phyloP scores from a whole-genome alignment of 2,888 invertebrate genomes.

The Nomada hirtipes region DNA sequence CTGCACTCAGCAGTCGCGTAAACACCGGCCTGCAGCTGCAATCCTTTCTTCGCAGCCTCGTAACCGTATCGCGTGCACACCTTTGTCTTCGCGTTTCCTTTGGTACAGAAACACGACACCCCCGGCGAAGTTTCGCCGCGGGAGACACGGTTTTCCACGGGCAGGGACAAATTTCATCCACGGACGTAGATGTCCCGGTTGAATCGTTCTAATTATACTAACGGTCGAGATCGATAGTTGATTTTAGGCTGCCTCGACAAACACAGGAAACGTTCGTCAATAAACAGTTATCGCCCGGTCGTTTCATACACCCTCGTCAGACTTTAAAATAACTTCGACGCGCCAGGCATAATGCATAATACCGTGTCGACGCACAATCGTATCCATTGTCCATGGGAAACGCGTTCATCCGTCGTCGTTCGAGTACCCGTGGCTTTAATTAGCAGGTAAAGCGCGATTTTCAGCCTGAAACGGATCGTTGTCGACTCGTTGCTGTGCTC shows the following conservation, averaged over 20 bases:
- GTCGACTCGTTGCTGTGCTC: background rate
- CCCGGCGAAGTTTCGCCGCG: background rate
- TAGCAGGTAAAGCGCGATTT: conserved; percentile 58
- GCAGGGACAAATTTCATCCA: background rate
- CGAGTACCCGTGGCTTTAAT: conserved; percentile 51
- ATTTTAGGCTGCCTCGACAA: background rate
- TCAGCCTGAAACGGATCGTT: conserved; percentile 40
- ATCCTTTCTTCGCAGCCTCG: conserved; percentile 65
- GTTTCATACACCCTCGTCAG: conserved; percentile 4
- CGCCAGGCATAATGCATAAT: conserved; percentile 17
- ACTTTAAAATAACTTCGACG: conserved; percentile 38
- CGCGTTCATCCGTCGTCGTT: conserved; percentile 25
- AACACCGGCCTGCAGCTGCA: conserved; percentile 66
- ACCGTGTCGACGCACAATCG: conserved; percentile 46
- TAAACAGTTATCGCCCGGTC: conserved; percentile 16
- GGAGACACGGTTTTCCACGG: background rate
- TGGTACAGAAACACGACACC: background rate
- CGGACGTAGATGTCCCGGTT: background rate
- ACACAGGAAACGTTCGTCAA: conserved; percentile 16
- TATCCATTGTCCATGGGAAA: conserved; percentile 41
- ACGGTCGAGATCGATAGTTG: background rate
- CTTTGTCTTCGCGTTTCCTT: background rate
- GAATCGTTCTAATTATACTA: conserved; percentile 24
- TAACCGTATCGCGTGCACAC: conserved; percentile 52
- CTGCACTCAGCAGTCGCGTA: conserved; percentile 70